phyloP scores from a whole-genome alignment of 2,888 invertebrate genomes.

The Melolontha melolontha region DNA sequence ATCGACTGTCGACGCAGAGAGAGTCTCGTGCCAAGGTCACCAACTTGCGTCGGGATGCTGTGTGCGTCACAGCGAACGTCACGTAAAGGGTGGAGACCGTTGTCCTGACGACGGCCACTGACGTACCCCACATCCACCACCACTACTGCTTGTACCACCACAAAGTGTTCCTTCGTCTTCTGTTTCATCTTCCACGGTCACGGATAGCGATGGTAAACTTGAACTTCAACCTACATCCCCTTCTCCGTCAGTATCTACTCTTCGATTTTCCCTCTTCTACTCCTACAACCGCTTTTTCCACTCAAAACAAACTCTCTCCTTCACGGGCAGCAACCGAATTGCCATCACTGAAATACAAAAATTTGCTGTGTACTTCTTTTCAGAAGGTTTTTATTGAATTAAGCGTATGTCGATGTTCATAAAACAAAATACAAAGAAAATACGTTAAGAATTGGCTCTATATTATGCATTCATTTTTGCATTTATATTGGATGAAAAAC shows the following conservation, averaged over 20 bases:
- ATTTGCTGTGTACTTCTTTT: neutral
- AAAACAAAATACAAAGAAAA: no score
- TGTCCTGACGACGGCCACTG: constrained; percentile 56
- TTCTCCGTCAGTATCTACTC: neutral
- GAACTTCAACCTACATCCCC: constrained; percentile 43
- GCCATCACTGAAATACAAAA: neutral
- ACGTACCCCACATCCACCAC: constrained; percentile 42
- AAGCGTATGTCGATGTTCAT: no score
- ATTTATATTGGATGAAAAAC: no score
- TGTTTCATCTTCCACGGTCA: constrained; percentile 18
- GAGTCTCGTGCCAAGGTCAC: constrained; percentile 60
- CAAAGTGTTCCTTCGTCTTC: constrained; percentile 12
- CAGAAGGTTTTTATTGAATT: no score
- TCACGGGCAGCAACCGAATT: neutral
- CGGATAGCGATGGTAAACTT: constrained; percentile 41
- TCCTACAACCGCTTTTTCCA: neutral
- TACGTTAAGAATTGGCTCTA: no score
- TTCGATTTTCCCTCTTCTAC: constrained; percentile 6
- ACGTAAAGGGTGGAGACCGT: constrained; percentile 60
- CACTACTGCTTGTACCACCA: constrained; percentile 11
- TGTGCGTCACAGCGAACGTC: constrained; percentile 60
- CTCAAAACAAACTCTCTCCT: constrained; percentile 11
- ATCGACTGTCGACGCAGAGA: constrained; percentile 47
- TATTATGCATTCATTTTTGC: no score
- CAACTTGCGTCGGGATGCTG: constrained; percentile 59